Evolutionary conservation across 2,888 invertebrate species (phyloP).

Genomic region (Polydrusus tereticollis): DNA sequence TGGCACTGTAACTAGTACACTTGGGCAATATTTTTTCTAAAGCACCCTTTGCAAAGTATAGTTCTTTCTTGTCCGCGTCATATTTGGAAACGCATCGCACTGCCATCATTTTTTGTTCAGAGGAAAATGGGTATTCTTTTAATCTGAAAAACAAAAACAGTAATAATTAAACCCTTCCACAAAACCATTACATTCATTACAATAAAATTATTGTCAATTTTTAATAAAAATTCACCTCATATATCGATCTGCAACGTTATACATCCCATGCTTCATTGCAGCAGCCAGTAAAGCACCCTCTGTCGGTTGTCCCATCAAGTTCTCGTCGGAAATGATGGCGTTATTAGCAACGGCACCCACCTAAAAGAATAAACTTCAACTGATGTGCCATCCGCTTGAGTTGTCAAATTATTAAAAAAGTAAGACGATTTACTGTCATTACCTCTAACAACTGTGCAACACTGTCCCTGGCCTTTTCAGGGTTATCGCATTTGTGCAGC

Average conservation of each 20-base stretch:
- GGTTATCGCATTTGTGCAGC: constrained; percentile 81
- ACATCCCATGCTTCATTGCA: constrained; percentile 93
- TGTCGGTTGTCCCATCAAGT: constrained; percentile 94
- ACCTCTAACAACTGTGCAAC: constrained; percentile 89
- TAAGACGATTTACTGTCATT: too few relatives aligned
- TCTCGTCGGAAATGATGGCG: constrained; percentile 87
- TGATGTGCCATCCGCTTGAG: background rate
- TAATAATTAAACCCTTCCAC: background rate
- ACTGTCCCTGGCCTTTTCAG: constrained; percentile 80
- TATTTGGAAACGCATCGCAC: constrained; percentile 91
- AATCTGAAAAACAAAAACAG: constrained; percentile 63
- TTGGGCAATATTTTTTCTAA: constrained; percentile 90
- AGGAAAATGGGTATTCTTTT: constrained; percentile 97
- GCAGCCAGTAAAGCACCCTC: constrained; percentile 96
- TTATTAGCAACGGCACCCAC: constrained; percentile 48
- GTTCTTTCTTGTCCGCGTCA: constrained; percentile 80
- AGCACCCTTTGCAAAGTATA: constrained; percentile 95
- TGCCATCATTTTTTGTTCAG: constrained; percentile 99
- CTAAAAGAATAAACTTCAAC: constrained; percentile 21
- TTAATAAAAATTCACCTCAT: constrained; percentile 68
- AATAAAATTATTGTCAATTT: background rate
- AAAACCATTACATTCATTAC: too few relatives aligned
- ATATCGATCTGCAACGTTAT: constrained; percentile 83
- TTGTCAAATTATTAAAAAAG: background rate
- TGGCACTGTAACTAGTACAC: constrained; percentile 84